A percentile compares a stretch with the other conserved stretches of the same genome.
phyloP scores from a whole-genome alignment of 2,888 invertebrate species.

The Volucella zonaria region DNA sequence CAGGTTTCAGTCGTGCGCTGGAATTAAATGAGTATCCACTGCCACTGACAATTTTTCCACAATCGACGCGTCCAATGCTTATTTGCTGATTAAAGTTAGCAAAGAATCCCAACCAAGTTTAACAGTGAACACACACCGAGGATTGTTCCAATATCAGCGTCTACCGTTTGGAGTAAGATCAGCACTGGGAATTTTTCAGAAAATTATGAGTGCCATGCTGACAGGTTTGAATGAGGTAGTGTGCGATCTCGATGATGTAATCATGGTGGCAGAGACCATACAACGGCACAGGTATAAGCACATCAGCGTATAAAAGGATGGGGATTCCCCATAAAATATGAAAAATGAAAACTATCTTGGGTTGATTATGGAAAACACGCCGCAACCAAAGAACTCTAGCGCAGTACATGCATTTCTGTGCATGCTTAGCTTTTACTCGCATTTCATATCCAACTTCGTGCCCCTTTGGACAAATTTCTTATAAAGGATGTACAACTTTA shows the following conservation, averaged over 20 bases:
- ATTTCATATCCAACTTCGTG: background rate
- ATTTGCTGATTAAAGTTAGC: too few species aligned
- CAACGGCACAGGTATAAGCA: background rate
- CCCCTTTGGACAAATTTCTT: background rate
- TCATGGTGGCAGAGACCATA: background rate
- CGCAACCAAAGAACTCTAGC: too few species aligned
- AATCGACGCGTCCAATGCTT: slow-evolving; percentile 52
- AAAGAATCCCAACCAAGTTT: slow-evolving; percentile 55
- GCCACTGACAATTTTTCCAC: slow-evolving; percentile 37
- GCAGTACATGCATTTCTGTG: too few species aligned
- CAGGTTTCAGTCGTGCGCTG: slow-evolving; percentile 71
- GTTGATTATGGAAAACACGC: background rate
- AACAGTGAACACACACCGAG: slow-evolving; percentile 64
- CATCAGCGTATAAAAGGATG: slow-evolving; percentile 51
- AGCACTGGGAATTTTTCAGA: slow-evolving; percentile 57
- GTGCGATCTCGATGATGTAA: background rate
- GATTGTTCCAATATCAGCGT: slow-evolving; percentile 61
- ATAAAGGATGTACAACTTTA: too few species aligned
- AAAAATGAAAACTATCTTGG: slow-evolving; percentile 64
- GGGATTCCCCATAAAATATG: slow-evolving; percentile 50
- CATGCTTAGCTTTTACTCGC: too few species aligned
- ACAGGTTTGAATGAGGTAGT: slow-evolving; percentile 18
- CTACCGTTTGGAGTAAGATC: slow-evolving; percentile 30
- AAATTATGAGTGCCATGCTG: slow-evolving; percentile 14
- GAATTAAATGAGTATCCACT: slow-evolving; percentile 72